A percentile compares a stretch with the other conserved stretches of the same genome.
Conservation (phyloP, 2,888 invertebrate species). For the Diaphora mendica region DNA sequence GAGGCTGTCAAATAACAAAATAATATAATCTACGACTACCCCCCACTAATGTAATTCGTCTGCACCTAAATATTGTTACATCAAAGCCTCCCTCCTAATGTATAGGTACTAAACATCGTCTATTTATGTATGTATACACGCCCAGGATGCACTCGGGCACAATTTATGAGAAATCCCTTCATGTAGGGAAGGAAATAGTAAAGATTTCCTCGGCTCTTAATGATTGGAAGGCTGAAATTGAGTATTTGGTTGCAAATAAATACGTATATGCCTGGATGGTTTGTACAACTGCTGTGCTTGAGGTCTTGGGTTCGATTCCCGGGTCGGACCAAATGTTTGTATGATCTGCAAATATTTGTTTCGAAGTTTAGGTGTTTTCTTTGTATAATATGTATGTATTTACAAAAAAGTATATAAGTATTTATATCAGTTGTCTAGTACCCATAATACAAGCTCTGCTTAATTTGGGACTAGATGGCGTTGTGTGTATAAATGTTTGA, state of each 20-base stretch:
- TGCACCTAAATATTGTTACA: background rate
- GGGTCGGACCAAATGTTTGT: too few species aligned
- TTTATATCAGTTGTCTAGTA: too few species aligned
- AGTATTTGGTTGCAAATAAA: background rate
- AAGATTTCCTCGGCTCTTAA: background rate
- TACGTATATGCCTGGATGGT: background rate
- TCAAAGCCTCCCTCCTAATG: background rate
- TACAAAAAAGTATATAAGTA: too few species aligned
- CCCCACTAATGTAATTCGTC: background rate
- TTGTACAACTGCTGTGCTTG: too few species aligned
- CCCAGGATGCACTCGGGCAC: slow-evolving; percentile 22
- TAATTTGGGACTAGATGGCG: too few species aligned
- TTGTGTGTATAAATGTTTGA: too few species aligned
- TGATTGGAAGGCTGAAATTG: background rate
- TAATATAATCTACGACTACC: background rate
- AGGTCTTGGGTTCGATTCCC: too few species aligned
- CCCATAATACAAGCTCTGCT: too few species aligned
- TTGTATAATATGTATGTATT: too few species aligned
- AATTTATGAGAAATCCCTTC: slow-evolving; percentile 18
- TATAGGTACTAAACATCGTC: slow-evolving; percentile 3
- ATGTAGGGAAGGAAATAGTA: slow-evolving; percentile 18
- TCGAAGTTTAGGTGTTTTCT: too few species aligned
- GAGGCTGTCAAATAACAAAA: too few species aligned
- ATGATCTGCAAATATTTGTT: too few species aligned
- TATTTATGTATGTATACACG: slow-evolving; percentile 23